Evolutionary conservation across 1,140 invertebrate species (phyloP).

Genomic region (Solenopsis invicta): DNA sequence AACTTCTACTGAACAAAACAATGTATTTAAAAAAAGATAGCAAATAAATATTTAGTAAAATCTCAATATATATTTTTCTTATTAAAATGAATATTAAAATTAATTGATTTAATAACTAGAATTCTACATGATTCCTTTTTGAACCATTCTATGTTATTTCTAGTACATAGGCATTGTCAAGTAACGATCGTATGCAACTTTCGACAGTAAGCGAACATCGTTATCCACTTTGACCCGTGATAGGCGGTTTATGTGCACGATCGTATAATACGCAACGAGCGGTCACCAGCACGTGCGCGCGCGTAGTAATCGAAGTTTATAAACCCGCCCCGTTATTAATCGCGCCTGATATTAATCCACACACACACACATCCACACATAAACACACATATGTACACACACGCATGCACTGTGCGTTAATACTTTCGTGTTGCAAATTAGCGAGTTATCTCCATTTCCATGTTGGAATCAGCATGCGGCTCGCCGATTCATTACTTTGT

Average conservation of each 20-base stretch:
- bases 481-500: not conserved
- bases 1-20: not conserved
- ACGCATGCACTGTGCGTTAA: not conserved
- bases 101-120: not conserved
- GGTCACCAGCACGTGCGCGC: conserved; percentile 32
- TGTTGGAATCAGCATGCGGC: not conserved
- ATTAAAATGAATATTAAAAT: not conserved
- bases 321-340: conserved; percentile 51
- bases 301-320: conserved; percentile 53
- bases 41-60: not conserved
- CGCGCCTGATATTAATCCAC: conserved; percentile 50
- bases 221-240: conserved; percentile 54
- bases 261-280: conserved; percentile 56
- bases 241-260: conserved; percentile 53
- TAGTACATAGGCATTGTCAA: not conserved
- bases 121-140: not conserved
- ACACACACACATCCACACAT: not conserved
- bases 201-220: conserved; percentile 56
- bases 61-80: not conserved
- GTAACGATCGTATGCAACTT: conserved; percentile 35
- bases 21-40: not conserved
- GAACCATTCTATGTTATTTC: not conserved
- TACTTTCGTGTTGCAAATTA: conserved; percentile 38
- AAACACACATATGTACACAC: not conserved
- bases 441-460: not conserved